Evolutionary conservation across 2,797 vertebrate species (phyloP).

Genomic region (Aphelocoma californica): DNA sequence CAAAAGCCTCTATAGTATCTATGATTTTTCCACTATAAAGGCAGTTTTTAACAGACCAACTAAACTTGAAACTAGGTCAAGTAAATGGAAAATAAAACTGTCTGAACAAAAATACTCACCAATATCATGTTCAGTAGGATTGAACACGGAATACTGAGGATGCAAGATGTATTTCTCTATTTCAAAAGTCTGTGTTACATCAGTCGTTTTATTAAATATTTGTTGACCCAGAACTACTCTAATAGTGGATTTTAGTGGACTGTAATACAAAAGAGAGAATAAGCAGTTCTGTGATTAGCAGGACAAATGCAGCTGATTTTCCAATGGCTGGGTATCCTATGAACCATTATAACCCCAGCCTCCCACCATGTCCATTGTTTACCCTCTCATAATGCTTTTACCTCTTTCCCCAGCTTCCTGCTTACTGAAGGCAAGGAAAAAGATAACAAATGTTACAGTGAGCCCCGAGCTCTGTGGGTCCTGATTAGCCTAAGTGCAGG

Average conservation of each 20-base stretch:
- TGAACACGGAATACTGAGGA: constrained; percentile 83
- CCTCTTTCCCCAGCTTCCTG: background rate
- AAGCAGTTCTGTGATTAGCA: background rate
- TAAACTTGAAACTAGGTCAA: background rate
- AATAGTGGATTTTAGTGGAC: constrained; percentile 81
- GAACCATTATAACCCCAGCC: background rate
- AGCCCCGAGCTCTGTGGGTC: background rate
- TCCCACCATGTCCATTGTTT: background rate
- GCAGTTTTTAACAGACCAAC: background rate
- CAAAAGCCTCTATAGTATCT: background rate
- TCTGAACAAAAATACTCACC: constrained; percentile 77
- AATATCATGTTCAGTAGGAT: constrained; percentile 89
- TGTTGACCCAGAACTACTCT: constrained; percentile 92
- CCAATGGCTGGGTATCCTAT: background rate
- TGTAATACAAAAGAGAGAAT: constrained; percentile 53
- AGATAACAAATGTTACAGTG: background rate
- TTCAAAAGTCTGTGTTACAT: constrained; percentile 82
- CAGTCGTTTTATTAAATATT: constrained; percentile 82
- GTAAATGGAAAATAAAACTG: background rate
- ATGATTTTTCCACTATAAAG: background rate
- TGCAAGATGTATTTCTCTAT: constrained; percentile 87
- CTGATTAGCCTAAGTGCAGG: background rate
- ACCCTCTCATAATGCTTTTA: background rate
- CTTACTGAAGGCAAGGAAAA: background rate
- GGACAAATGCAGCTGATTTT: background rate